Conservation (phyloP, 2,888 invertebrate genomes). For the Ischnus inquisitorius region DNA sequence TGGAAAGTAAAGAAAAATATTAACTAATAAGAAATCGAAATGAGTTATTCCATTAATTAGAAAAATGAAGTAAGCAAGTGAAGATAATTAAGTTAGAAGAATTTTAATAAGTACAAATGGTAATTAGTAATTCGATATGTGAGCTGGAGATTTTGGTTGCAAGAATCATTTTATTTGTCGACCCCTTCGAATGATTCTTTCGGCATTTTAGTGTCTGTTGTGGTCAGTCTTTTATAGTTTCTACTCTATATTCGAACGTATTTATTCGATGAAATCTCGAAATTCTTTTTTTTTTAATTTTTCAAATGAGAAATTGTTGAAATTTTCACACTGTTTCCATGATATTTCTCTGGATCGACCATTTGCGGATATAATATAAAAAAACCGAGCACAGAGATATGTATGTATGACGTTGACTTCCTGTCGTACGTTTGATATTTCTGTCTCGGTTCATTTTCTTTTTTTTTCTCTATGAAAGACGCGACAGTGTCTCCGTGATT, state of each 20-base stretch:
- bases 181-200: background rate
- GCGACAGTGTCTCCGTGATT: background rate
- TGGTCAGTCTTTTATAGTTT: no score
- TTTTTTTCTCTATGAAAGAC: background rate
- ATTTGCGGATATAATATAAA: background rate
- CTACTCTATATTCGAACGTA: no score
- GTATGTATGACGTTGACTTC: background rate
- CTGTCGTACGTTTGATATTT: background rate
- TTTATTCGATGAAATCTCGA: background rate
- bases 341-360: background rate
- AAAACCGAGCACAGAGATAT: background rate
- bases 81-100: no score
- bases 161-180: no score
- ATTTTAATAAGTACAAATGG: no score
- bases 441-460: background rate
- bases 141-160: no score
- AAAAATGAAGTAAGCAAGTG: no score
- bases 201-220: background rate
- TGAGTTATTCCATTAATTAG: no score
- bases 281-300: background rate
- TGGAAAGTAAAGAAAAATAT: no score
- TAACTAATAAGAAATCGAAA: no score
- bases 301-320: background rate
- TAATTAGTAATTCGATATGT: no score
- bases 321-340: background rate